These are phyloP conservation scores for Cremastinae sp. DNA, from an alignment of 2,888 invertebrate species.

Conservation along the genomic window DNA sequence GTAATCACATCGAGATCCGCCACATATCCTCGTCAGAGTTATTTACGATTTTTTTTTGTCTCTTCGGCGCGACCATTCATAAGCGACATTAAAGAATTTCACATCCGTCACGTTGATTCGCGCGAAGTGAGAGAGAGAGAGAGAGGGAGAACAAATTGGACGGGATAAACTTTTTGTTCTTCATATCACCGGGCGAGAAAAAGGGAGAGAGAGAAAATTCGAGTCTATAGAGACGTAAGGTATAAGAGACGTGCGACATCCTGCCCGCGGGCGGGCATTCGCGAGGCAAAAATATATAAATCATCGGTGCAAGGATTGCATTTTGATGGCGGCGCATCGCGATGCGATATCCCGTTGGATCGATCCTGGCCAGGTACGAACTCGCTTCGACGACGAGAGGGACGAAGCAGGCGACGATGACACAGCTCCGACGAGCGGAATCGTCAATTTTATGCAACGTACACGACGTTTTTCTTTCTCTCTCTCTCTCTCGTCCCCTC, in stretches of 20 bases:
- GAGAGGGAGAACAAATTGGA: no score
- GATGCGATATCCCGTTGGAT: slow-evolving; percentile 42
- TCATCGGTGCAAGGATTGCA: slow-evolving; percentile 78
- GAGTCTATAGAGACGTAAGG: slow-evolving; percentile 75
- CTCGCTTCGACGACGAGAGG: neutral
- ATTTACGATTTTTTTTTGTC: no score
- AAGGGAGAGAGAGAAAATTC: neutral
- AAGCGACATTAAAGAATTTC: no score
- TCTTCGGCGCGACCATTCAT: no score
- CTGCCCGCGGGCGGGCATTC: slow-evolving; percentile 76
- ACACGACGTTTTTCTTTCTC: slow-evolving; percentile 24
- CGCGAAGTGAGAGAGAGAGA: no score
- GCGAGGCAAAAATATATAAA: slow-evolving; percentile 77
- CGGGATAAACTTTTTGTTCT: no score
- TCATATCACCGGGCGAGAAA: no score
- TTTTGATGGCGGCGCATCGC: slow-evolving; percentile 70
- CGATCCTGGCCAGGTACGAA: neutral
- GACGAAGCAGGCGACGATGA: neutral
- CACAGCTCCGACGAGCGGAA: slow-evolving; percentile 12
- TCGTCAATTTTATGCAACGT: slow-evolving; percentile 34
- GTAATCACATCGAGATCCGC: no score
- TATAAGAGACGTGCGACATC: slow-evolving; percentile 78
- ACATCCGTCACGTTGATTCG: no score
- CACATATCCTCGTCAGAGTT: no score
- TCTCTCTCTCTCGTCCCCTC: no score